Evolutionary conservation across 2,888 invertebrate species (phyloP).

Genomic region (Sisyra nigra): DNA sequence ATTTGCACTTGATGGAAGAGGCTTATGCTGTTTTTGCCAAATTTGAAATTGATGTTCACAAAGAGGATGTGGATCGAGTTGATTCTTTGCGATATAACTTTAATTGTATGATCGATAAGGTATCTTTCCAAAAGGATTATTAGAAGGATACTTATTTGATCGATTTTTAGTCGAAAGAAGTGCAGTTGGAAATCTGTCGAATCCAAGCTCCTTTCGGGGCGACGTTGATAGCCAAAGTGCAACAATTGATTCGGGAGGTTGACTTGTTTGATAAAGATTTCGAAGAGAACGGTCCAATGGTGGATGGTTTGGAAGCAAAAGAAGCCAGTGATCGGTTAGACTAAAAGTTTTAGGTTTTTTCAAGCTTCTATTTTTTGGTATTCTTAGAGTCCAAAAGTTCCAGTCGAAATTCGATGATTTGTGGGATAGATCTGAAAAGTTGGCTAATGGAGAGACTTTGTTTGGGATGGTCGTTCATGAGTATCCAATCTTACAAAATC

Average conservation of each 20-base stretch:
- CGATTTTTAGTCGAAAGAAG: slow-evolving; percentile 40
- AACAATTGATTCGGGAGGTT: slow-evolving; percentile 46
- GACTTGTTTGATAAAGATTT: slow-evolving; percentile 54
- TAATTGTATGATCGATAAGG: slow-evolving; percentile 54
- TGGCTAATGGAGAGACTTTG: slow-evolving; percentile 65
- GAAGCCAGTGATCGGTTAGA: slow-evolving; percentile 68
- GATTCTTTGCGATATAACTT: slow-evolving; percentile 65
- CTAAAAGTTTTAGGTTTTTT: not conserved
- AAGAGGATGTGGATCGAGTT: slow-evolving; percentile 65
- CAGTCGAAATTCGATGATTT: slow-evolving; percentile 71
- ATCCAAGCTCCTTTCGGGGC: slow-evolving; percentile 59
- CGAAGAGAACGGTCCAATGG: slow-evolving; percentile 69
- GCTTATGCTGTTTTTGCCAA: slow-evolving; percentile 55
- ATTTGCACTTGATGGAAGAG: slow-evolving; percentile 60
- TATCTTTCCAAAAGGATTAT: too few relatives aligned
- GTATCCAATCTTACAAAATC: slow-evolving; percentile 61
- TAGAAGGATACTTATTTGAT: too few relatives aligned
- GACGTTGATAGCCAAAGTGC: slow-evolving; percentile 55
- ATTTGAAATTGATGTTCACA: slow-evolving; percentile 49
- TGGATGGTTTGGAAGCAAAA: slow-evolving; percentile 62
- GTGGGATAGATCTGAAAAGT: slow-evolving; percentile 67
- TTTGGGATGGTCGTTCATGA: slow-evolving; percentile 73
- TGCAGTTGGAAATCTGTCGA: slow-evolving; percentile 52
- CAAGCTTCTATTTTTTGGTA: not conserved
- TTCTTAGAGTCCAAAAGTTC: slow-evolving; percentile 24